phyloP scores from a whole-genome alignment of 37 sponge, comb jelly and placozoan genomes.

The Trichoplax adhaerens region DNA sequence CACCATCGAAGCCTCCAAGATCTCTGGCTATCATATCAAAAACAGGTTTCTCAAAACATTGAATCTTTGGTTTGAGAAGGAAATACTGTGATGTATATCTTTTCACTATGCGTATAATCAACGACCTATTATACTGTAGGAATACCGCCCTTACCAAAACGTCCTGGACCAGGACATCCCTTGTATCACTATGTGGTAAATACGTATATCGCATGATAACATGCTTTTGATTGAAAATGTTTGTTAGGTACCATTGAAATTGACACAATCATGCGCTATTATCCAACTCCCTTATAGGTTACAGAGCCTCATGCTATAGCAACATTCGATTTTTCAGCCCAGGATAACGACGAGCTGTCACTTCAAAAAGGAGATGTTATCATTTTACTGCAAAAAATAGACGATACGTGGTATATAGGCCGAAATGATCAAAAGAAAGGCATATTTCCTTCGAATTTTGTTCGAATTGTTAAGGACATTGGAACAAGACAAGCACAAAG shows the following conservation, averaged over 20 bases:
- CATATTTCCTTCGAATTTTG: conserved; percentile 4
- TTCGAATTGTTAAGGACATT: conserved; percentile 11
- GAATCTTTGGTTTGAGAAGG: no score
- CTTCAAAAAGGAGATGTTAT: conserved; percentile 14
- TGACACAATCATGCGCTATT: no score
- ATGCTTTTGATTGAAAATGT: neutral
- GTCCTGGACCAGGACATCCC: conserved; percentile 43
- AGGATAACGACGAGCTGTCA: conserved; percentile 28
- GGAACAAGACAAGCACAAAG: no score
- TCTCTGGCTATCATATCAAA: no score
- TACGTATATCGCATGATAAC: neutral
- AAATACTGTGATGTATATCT: no score
- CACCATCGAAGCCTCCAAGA: no score
- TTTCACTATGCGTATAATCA: no score
- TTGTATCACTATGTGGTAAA: conserved; percentile 53
- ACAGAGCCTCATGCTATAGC: conserved; percentile 48
- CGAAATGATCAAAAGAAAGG: neutral
- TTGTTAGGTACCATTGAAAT: neutral
- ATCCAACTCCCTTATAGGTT: conserved; percentile 6
- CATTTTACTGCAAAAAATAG: neutral
- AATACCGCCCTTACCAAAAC: conserved; percentile 36
- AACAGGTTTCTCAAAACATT: no score
- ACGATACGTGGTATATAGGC: conserved; percentile 1
- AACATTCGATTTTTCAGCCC: conserved; percentile 16
- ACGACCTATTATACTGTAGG: neutral